These are phyloP conservation scores for Catocala sponsa DNA, from an alignment of 2,888 invertebrate genomes.

Conservation along the genomic window DNA sequence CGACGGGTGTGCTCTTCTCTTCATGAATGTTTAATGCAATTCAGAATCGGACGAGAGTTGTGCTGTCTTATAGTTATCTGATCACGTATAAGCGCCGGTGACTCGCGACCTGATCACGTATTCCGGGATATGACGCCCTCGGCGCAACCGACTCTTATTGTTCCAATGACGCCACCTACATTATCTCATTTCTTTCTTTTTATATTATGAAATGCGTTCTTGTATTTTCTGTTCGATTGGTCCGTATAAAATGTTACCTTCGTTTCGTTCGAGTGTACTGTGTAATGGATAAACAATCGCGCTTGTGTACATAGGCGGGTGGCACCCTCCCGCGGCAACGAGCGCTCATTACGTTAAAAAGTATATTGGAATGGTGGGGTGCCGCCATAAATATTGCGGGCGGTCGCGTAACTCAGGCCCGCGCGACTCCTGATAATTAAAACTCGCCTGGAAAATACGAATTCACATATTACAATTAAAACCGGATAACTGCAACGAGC, in stretches of 20 bases:
- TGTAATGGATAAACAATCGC: constrained; percentile 54
- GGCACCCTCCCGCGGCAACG: constrained; percentile 68
- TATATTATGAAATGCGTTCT: constrained; percentile 34
- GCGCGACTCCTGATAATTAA: constrained; percentile 87
- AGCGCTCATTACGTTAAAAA: constrained; percentile 87
- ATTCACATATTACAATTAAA: constrained; percentile 88
- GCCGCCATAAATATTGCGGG: constrained; percentile 86
- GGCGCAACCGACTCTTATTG: constrained; percentile 71
- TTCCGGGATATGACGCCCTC: constrained; percentile 77
- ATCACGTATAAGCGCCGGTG: constrained; percentile 62
- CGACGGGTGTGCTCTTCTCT: constrained; percentile 74
- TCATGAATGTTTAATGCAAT: constrained; percentile 83
- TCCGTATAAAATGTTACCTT: constrained; percentile 17
- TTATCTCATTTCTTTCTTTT: constrained; percentile 45
- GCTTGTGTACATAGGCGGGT: constrained; percentile 55
- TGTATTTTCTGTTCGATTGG: constrained; percentile 38
- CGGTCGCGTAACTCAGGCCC: constrained; percentile 87
- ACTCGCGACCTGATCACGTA: constrained; percentile 76
- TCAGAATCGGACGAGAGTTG: constrained; percentile 68
- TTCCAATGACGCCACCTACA: constrained; percentile 55
- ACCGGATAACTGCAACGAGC: constrained; percentile 77
- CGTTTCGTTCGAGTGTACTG: constrained; percentile 32
- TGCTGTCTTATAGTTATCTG: constrained; percentile 58
- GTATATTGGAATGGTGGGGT: constrained; percentile 84
- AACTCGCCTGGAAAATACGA: constrained; percentile 85